Conservation (phyloP, 2,113 vertebrate species). For the Poecilia latipinna region DNA sequence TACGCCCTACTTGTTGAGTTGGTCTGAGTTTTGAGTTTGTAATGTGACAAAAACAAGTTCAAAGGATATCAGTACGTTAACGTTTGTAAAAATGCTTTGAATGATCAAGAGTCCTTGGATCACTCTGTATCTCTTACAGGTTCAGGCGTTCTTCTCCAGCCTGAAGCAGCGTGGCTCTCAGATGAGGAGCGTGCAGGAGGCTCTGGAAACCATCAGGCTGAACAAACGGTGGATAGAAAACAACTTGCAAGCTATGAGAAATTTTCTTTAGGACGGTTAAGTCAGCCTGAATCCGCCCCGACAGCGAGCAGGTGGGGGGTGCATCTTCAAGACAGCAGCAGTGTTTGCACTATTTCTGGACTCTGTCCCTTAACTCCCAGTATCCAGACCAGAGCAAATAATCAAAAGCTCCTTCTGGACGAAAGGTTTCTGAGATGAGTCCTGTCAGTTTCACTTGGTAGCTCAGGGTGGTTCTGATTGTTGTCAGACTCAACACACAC, state of each 20-base stretch:
- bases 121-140: slow-evolving; percentile 75
- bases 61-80: neutral
- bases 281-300: slow-evolving; percentile 15
- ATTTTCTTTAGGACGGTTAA: slow-evolving; percentile 75
- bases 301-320: slow-evolving; percentile 1
- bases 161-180: slow-evolving; percentile 85
- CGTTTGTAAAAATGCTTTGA: neutral
- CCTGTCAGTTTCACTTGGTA: slow-evolving; percentile 62
- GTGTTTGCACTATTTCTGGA: slow-evolving; percentile 86
- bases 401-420: slow-evolving; percentile 33
- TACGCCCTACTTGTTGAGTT: neutral
- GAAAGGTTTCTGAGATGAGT: slow-evolving; percentile 27
- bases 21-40: neutral
- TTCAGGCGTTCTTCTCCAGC: slow-evolving; percentile 88
- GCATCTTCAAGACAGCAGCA: slow-evolving; percentile 62
- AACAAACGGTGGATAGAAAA: slow-evolving; percentile 90
- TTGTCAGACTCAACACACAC: slow-evolving; percentile 52
- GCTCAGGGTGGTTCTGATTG: slow-evolving; percentile 87
- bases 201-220: slow-evolving; percentile 87
- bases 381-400: slow-evolving; percentile 38
- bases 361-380: slow-evolving; percentile 47
- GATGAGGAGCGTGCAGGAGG: slow-evolving; percentile 87
- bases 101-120: neutral
- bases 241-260: slow-evolving; percentile 79
- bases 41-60: neutral